Conservation (phyloP, 2,888 invertebrate genomes). For the Autographa gamma region DNA sequence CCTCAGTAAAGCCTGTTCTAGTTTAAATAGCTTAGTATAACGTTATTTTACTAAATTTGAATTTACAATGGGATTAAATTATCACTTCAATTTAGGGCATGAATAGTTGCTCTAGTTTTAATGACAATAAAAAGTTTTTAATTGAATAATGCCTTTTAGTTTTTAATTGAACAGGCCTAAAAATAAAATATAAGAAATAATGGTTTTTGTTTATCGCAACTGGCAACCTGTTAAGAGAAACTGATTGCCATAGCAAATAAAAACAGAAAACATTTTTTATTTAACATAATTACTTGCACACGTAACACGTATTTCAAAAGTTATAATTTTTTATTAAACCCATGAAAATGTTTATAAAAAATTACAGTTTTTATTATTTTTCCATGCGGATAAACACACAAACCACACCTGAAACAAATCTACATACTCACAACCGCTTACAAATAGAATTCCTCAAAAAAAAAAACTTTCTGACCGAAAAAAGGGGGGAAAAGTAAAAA, state of each 20-base stretch:
- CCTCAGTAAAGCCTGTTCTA: slow-evolving; percentile 27
- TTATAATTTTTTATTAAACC: no score
- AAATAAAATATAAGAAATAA: no score
- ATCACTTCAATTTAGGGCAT: slow-evolving; percentile 22
- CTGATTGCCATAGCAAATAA: no score
- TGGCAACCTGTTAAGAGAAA: no score
- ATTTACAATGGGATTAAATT: slow-evolving; percentile 39
- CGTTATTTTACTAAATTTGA: slow-evolving; percentile 43
- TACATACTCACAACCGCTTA: slow-evolving; percentile 57
- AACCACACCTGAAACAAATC: slow-evolving; percentile 59
- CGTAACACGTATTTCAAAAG: no score
- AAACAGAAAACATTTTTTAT: no score
- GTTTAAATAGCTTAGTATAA: slow-evolving; percentile 31
- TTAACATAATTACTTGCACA: no score
- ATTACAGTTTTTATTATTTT: not conserved
- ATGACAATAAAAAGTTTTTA: not conserved
- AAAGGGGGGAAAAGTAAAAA: slow-evolving; percentile 63
- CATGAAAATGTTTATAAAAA: not conserved
- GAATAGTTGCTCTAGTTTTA: not conserved
- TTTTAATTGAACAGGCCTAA: no score
- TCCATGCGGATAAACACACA: not conserved
- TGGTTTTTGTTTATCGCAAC: no score
- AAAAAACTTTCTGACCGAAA: slow-evolving; percentile 55
- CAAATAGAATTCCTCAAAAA: slow-evolving; percentile 62
- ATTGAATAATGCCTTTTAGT: not conserved